phyloP scores from a whole-genome alignment of 2,113 vertebrate species.

The Corydoras sp. region DNA sequence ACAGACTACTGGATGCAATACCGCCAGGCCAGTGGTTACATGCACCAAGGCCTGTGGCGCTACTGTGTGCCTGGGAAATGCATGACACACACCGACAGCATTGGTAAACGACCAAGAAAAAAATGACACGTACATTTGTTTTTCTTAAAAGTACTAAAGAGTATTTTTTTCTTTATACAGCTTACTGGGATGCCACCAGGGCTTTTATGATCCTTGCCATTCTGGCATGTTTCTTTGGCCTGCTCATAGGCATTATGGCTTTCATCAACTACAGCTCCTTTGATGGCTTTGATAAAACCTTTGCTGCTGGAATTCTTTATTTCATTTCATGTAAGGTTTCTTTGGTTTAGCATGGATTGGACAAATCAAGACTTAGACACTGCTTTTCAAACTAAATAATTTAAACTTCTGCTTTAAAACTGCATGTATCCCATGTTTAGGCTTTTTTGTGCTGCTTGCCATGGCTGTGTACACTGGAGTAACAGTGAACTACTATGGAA shows the following conservation, averaged over 20 bases:
- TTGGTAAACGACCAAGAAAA: constrained; percentile 54
- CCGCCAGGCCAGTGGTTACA: constrained; percentile 68
- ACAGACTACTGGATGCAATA: constrained; percentile 78
- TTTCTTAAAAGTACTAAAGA: neutral
- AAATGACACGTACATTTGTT: neutral
- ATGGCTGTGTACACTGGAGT: constrained; percentile 74
- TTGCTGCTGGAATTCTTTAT: constrained; percentile 70
- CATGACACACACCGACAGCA: constrained; percentile 71
- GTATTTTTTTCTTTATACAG: constrained; percentile 38
- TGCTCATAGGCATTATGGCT: constrained; percentile 70
- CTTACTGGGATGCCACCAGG: constrained; percentile 70
- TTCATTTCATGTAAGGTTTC: constrained; percentile 67
- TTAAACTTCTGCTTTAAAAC: neutral
- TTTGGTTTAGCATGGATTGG: too few relatives aligned
- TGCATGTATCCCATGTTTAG: constrained; percentile 37
- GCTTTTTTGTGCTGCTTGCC: constrained; percentile 71
- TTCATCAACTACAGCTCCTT: constrained; percentile 72
- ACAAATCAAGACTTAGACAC: too few relatives aligned
- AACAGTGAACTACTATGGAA: constrained; percentile 72
- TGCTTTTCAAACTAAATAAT: too few relatives aligned
- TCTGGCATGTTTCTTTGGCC: constrained; percentile 69
- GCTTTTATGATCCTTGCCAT: constrained; percentile 73
- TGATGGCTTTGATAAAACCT: constrained; percentile 68
- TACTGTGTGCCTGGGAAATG: constrained; percentile 72
- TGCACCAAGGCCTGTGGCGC: constrained; percentile 74